These are phyloP conservation scores for Ceratothoa steindachneri DNA, from an alignment of 2,888 invertebrate species.

Conservation along the genomic window DNA sequence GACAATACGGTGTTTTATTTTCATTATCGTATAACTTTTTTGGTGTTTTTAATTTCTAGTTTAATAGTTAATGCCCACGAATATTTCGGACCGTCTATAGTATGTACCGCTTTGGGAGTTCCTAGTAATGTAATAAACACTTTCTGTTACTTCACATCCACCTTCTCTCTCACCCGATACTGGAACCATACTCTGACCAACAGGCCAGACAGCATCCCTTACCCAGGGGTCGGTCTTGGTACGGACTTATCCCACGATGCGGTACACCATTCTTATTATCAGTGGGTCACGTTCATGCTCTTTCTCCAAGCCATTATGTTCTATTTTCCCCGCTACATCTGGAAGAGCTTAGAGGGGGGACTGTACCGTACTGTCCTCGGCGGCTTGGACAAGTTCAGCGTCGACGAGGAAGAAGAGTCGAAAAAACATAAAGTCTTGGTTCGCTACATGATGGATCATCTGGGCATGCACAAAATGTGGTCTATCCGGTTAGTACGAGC, in stretches of 20 bases:
- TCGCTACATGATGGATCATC: constrained; percentile 38
- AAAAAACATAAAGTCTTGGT: constrained; percentile 56
- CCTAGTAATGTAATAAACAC: constrained; percentile 46
- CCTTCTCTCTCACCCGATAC: constrained; percentile 36
- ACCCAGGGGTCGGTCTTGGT: constrained; percentile 63
- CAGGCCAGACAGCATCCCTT: constrained; percentile 24
- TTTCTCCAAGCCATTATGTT: constrained; percentile 56
- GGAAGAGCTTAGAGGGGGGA: constrained; percentile 88
- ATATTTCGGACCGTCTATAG: constrained; percentile 34
- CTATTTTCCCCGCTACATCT: constrained; percentile 61
- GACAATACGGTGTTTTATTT: constrained; percentile 37
- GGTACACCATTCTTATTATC: constrained; percentile 80
- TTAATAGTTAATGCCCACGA: constrained; percentile 37
- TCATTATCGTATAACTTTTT: constrained; percentile 39
- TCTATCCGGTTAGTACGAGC: constrained; percentile 29
- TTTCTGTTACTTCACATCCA: constrained; percentile 46
- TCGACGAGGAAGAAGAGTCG: constrained; percentile 57
- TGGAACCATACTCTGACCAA: constrained; percentile 30
- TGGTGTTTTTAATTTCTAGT: constrained; percentile 28
- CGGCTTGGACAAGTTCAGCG: constrained; percentile 66
- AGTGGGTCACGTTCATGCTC: constrained; percentile 88
- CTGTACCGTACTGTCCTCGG: constrained; percentile 83
- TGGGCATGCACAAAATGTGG: constrained; percentile 43
- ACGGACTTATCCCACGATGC: constrained; percentile 65
- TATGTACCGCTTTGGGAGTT: constrained; percentile 23